Evolutionary conservation across 2,888 invertebrate genomes (phyloP).

Genomic region (Acronicta leporina): DNA sequence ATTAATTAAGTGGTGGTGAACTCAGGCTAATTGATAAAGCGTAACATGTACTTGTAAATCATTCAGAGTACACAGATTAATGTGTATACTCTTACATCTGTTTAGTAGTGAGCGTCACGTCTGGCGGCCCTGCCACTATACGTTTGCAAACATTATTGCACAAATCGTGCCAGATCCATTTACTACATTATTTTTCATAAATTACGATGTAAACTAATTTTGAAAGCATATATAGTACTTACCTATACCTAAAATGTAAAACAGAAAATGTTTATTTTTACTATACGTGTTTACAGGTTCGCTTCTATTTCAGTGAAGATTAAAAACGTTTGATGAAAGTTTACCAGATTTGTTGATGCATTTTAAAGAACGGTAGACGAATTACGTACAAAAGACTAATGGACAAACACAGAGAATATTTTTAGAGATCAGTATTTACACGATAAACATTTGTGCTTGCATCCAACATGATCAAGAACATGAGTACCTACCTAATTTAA

Average conservation of each 20-base stretch:
- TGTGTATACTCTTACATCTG: constrained; percentile 38
- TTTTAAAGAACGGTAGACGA: constrained; percentile 10
- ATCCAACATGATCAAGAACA: too few relatives aligned
- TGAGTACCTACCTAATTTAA: too few relatives aligned
- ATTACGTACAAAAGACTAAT: neutral
- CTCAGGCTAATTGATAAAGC: constrained; percentile 47
- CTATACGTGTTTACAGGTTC: constrained; percentile 38
- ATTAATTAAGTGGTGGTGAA: constrained; percentile 44
- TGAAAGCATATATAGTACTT: constrained; percentile 17
- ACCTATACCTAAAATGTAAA: constrained; percentile 37
- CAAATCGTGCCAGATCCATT: constrained; percentile 53
- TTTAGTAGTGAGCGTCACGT: constrained; percentile 39
- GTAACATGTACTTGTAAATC: constrained; percentile 50
- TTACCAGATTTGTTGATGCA: constrained; percentile 15
- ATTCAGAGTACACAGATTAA: constrained; percentile 45
- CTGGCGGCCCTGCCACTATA: constrained; percentile 43
- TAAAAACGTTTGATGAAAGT: constrained; percentile 25
- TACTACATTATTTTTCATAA: constrained; percentile 49
- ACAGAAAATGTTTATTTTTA: constrained; percentile 33
- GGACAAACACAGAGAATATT: neutral
- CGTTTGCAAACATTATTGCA: constrained; percentile 53
- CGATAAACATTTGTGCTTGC: neutral
- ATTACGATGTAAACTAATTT: constrained; percentile 42
- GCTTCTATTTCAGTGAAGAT: constrained; percentile 39
- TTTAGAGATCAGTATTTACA: neutral